A percentile compares a stretch with the other conserved stretches of the same genome.
Conservation (phyloP, 2,888 invertebrate species). For the Gonocerus acuteangulatus region DNA sequence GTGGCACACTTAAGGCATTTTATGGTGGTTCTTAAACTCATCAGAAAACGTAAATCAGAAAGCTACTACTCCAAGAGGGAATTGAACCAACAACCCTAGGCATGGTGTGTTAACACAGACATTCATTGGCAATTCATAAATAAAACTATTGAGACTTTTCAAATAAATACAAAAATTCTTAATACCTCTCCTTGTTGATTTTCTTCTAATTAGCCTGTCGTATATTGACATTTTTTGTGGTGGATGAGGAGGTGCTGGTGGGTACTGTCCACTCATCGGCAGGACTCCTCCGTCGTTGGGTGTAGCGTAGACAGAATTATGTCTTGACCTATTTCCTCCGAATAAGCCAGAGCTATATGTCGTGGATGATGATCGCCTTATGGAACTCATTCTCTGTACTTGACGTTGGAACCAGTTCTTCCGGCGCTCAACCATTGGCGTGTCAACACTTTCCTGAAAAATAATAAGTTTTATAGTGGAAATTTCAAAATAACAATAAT, state of each 20-base stretch:
- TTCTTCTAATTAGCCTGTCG: constrained; percentile 72
- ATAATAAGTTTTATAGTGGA: neutral
- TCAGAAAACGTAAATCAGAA: too few species aligned
- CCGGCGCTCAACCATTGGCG: constrained; percentile 73
- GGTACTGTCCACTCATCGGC: constrained; percentile 28
- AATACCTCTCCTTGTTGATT: constrained; percentile 53
- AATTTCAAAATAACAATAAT: too few species aligned
- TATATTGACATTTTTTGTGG: constrained; percentile 67
- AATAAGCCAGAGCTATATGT: constrained; percentile 76
- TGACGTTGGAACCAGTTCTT: constrained; percentile 85
- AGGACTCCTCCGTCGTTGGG: constrained; percentile 31
- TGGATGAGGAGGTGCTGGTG: constrained; percentile 22
- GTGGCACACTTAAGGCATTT: too few species aligned
- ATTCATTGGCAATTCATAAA: too few species aligned
- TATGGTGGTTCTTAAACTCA: too few species aligned
- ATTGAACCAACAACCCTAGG: too few species aligned
- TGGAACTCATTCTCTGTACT: constrained; percentile 77
- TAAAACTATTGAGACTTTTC: too few species aligned
- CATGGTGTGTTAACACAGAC: too few species aligned
- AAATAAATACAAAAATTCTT: too few species aligned
- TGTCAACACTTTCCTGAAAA: constrained; percentile 77
- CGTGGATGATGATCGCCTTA: constrained; percentile 75
- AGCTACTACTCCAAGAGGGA: too few species aligned
- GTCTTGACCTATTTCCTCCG: constrained; percentile 55
- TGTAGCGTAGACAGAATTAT: constrained; percentile 64